Percentiles rank a stretch among this genome's conserved stretches.
phyloP scores from a whole-genome alignment of 2,113 vertebrate genomes.

The Gopherus evgoodei region DNA sequence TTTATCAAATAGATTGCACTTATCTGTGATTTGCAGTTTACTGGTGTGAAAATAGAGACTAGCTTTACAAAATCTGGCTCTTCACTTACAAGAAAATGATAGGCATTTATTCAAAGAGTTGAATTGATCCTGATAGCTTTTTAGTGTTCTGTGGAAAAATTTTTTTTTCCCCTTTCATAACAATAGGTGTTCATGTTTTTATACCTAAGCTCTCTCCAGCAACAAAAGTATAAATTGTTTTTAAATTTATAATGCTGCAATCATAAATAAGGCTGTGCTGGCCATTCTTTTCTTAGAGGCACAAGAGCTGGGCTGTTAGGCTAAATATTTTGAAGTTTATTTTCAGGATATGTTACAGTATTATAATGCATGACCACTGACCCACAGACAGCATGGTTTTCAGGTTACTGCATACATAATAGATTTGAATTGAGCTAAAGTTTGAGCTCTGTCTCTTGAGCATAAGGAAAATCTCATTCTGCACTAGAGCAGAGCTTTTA shows the following conservation, averaged over 20 bases:
- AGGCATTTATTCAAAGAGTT: not conserved
- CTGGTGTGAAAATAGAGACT: not conserved
- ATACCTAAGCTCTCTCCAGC: not conserved
- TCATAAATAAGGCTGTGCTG: not conserved
- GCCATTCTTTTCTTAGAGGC: not conserved
- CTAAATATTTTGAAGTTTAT: not conserved
- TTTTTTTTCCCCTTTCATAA: conserved; percentile 5
- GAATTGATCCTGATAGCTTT: not conserved
- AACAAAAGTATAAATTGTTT: not conserved
- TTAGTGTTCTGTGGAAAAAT: not conserved
- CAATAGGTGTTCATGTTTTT: not conserved
- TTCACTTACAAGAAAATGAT: not conserved
- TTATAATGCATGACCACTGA: conserved; percentile 38
- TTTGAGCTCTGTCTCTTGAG: not conserved
- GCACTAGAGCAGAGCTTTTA: not conserved
- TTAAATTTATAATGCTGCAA: not conserved
- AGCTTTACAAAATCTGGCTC: not conserved
- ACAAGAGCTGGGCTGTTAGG: conserved; percentile 1
- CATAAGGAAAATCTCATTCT: not conserved
- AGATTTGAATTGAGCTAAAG: too few relatives aligned
- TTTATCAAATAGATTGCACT: not conserved
- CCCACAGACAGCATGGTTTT: not conserved
- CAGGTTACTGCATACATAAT: not conserved
- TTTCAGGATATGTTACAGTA: not conserved
- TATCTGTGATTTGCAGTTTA: not conserved